A percentile compares a stretch with the other conserved stretches of the same genome.
Evolutionary conservation across 1,140 invertebrate genomes (phyloP).

Genomic region (Drosophila repletoides): DNA sequence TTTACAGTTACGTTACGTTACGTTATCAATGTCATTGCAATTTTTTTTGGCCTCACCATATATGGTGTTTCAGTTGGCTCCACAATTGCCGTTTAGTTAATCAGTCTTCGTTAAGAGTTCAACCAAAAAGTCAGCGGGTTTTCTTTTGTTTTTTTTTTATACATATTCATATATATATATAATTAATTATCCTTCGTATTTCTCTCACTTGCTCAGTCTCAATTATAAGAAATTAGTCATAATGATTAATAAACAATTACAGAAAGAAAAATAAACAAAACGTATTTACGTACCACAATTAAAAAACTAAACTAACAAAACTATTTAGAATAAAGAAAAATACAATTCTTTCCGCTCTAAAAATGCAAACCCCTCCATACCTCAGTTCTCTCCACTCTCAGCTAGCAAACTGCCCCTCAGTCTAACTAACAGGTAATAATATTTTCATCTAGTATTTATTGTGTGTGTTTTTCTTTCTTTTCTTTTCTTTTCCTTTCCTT

Average conservation of each 20-base stretch:
- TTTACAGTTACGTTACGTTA: slow-evolving; percentile 49
- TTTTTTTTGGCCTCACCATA: slow-evolving; percentile 75
- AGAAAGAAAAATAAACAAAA: slow-evolving; percentile 41
- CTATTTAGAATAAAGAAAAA: slow-evolving; percentile 34
- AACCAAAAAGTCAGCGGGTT: slow-evolving; percentile 81
- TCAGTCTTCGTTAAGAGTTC: slow-evolving; percentile 80
- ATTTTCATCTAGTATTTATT: slow-evolving; percentile 62
- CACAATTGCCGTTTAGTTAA: slow-evolving; percentile 76
- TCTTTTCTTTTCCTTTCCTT: slow-evolving; percentile 5
- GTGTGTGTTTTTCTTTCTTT: slow-evolving; percentile 24
- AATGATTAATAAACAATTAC: slow-evolving; percentile 42
- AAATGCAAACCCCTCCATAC: slow-evolving; percentile 39
- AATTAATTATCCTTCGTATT: slow-evolving; percentile 21
- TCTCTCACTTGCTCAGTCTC: slow-evolving; percentile 70
- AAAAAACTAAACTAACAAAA: slow-evolving; percentile 46
- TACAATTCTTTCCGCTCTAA: slow-evolving; percentile 9
- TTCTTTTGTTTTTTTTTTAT: slow-evolving; percentile 27
- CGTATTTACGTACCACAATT: slow-evolving; percentile 28
- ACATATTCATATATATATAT: slow-evolving; percentile 12
- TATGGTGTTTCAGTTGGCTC: slow-evolving; percentile 71
- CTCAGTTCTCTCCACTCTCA: slow-evolving; percentile 14
- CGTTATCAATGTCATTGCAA: slow-evolving; percentile 73
- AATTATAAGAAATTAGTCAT: slow-evolving; percentile 70
- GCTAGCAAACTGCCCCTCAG: slow-evolving; percentile 66
- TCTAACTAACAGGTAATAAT: slow-evolving; percentile 74